Percentiles rank a stretch among this genome's conserved stretches.
phyloP scores from a whole-genome alignment of 2,888 invertebrate species.

The Clivina fossor region DNA sequence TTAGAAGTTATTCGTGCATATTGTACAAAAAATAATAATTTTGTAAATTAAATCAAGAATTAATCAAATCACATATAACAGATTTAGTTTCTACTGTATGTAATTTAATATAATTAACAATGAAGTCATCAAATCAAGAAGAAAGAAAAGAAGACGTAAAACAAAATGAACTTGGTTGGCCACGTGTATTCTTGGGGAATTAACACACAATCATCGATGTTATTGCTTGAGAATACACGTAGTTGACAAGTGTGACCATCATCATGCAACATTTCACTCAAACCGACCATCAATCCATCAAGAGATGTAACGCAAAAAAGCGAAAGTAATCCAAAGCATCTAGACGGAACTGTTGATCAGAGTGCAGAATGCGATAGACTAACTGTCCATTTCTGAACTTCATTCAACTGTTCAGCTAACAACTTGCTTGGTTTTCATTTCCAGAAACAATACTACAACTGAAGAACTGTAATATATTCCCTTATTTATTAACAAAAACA shows the following conservation, averaged over 20 bases:
- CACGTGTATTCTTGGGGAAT: constrained; percentile 99
- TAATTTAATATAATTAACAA: too few relatives aligned
- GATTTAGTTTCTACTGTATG: too few relatives aligned
- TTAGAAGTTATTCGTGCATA: too few relatives aligned
- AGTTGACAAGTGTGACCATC: constrained; percentile 75
- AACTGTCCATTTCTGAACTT: constrained; percentile 37
- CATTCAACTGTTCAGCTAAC: constrained; percentile 36
- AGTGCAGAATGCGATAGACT: constrained; percentile 33
- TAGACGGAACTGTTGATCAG: constrained; percentile 36
- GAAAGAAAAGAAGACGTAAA: constrained; percentile 1
- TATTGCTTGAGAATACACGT: constrained; percentile 99
- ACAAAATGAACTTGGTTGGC: constrained; percentile 74
- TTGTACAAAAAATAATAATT: too few relatives aligned
- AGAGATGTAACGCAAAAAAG: neutral
- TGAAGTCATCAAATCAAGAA: too few relatives aligned
- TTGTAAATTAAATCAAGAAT: too few relatives aligned
- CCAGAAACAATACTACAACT: too few relatives aligned
- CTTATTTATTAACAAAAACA: too few relatives aligned
- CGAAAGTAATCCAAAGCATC: neutral
- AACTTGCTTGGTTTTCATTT: too few relatives aligned
- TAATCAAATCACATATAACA: too few relatives aligned
- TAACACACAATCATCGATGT: constrained; percentile 93
- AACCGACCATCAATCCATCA: neutral
- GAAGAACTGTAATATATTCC: too few relatives aligned
- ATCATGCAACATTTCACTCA: constrained; percentile 16